Conservation (phyloP, 2,113 vertebrate genomes). For the Podarcis raffonei region DNA sequence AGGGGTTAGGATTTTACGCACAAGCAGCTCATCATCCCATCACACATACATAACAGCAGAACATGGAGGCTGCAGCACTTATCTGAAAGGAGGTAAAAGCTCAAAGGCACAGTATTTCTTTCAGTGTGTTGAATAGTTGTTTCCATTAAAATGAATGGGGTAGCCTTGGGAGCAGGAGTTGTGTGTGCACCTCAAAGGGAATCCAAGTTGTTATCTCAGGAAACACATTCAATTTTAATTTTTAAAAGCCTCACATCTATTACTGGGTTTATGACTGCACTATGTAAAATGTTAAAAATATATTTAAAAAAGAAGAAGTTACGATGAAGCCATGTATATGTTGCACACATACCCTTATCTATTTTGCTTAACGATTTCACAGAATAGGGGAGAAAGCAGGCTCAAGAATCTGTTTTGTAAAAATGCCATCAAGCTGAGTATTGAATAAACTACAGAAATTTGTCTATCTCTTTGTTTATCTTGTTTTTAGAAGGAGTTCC, state of each 20-base stretch:
- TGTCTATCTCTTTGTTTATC: constrained; percentile 9
- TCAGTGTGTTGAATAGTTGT: neutral
- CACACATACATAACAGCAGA: constrained; percentile 11
- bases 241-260: neutral
- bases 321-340: neutral
- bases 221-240: neutral
- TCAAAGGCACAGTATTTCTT: neutral
- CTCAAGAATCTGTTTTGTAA: neutral
- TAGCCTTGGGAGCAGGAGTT: neutral
- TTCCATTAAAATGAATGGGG: neutral
- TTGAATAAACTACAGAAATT: neutral
- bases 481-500: neutral
- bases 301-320: too few relatives aligned
- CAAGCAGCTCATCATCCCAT: too few relatives aligned
- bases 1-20: too few relatives aligned
- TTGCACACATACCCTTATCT: neutral
- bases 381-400: neutral
- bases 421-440: neutral
- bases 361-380: neutral
- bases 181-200: neutral
- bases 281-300: neutral
- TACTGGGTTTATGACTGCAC: neutral
- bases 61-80: constrained; percentile 5
- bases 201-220: neutral
- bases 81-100: neutral